Evolutionary conservation across 2,113 vertebrate genomes (phyloP).

Genomic region (Piaya cayana): DNA sequence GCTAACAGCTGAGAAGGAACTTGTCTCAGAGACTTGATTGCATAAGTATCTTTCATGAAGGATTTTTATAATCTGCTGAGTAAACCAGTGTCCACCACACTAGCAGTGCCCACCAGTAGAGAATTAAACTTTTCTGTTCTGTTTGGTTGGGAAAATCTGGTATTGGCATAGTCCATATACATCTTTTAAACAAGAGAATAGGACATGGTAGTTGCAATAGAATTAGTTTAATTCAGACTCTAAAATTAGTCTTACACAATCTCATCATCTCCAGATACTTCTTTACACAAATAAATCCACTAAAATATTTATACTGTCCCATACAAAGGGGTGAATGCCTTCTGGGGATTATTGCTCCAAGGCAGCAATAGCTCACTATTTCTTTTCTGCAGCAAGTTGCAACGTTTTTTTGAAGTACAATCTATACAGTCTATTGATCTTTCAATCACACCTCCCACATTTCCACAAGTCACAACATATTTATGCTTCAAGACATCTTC

Average conservation of each 20-base stretch:
- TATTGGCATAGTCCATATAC: neutral
- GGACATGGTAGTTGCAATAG: neutral
- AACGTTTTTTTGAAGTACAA: constrained; percentile 41
- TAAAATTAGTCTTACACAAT: constrained; percentile 66
- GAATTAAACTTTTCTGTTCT: neutral
- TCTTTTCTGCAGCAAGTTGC: constrained; percentile 51
- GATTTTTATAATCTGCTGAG: neutral
- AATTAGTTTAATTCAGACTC: constrained; percentile 36
- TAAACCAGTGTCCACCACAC: neutral
- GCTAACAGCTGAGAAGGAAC: constrained; percentile 39
- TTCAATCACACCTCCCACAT: constrained; percentile 65
- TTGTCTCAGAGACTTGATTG: neutral
- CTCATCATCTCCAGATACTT: constrained; percentile 68
- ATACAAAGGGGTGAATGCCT: constrained; percentile 35
- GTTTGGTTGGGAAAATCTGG: neutral
- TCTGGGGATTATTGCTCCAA: constrained; percentile 43
- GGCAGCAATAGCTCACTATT: constrained; percentile 60
- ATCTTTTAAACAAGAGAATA: neutral
- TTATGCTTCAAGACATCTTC: constrained; percentile 62
- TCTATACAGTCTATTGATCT: constrained; percentile 56
- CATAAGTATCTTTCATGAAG: constrained; percentile 13
- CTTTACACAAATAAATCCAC: constrained; percentile 52
- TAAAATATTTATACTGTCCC: constrained; percentile 60
- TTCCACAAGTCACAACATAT: constrained; percentile 60
- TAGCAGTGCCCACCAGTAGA: neutral